Percentiles rank a stretch among this genome's conserved stretches.
Evolutionary conservation across 2,888 invertebrate species (phyloP).

Genomic region (Phengaris alcon): DNA sequence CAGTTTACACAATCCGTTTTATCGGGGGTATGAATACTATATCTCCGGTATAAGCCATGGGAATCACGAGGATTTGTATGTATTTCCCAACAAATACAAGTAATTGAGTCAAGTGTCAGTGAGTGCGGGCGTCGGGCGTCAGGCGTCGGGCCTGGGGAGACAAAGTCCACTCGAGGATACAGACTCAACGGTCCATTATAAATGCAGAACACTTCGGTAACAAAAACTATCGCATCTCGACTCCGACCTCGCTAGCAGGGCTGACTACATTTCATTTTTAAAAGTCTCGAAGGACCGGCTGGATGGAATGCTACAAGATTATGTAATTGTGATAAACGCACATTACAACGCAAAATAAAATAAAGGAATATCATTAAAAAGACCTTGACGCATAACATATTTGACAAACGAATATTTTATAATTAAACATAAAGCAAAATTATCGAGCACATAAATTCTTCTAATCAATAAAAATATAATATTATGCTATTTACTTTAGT

Average conservation of each 20-base stretch:
- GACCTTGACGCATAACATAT: neutral
- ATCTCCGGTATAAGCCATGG: neutral
- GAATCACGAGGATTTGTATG: neutral
- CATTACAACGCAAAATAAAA: neutral
- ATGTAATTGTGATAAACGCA: neutral
- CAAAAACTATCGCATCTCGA: conserved; percentile 76
- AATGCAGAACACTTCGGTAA: conserved; percentile 72
- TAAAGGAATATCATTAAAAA: neutral
- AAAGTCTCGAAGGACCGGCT: neutral
- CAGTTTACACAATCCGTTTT: neutral
- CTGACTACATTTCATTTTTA: conserved; percentile 21
- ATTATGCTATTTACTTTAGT: neutral
- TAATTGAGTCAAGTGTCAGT: conserved; percentile 6
- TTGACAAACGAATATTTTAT: neutral
- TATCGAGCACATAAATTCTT: neutral
- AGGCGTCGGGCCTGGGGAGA: conserved; percentile 34
- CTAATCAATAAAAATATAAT: neutral
- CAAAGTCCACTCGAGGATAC: conserved; percentile 75
- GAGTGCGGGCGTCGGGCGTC: neutral
- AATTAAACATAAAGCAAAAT: neutral
- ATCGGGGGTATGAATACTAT: neutral
- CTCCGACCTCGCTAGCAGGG: conserved; percentile 65
- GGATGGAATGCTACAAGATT: neutral
- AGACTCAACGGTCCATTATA: conserved; percentile 77
- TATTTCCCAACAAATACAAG: conserved; percentile 8